Evolutionary conservation across 2,113 vertebrate genomes (phyloP), one percentile per base, ranked within the genome.

Genomic region (Lamprologus sp.): DNA sequence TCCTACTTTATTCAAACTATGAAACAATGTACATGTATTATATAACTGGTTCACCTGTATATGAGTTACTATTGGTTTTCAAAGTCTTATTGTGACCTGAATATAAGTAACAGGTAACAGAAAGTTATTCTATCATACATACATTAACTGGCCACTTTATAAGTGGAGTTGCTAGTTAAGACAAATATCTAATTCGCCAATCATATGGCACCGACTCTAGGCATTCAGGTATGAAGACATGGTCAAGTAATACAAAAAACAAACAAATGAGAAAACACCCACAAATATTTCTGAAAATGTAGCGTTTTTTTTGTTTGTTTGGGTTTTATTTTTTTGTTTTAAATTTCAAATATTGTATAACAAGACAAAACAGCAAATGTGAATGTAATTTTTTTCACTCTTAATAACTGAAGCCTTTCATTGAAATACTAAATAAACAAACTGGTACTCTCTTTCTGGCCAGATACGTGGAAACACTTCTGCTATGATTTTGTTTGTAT

Each of bases 91-190:
- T 49, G 26, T n/a, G 15, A 77, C 47, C 70, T n/a, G 53, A 23
- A 42, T 81, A 45, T 42, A 58, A 56, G 23, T 19, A 81, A 47
- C 37, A 56, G 9, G 19, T 60, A 1, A 60, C 15, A 75, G 68
- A 28, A 75, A 47, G 6, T 11, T 47, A 47, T 19, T 28, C 40
- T 47, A 10, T 19, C 14, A 73, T 45, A 73, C 21, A 45, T 45
- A 45, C 68, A 45, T 28, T 28, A 47, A 75, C 40, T 75, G 42
- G 21, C 0, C 23, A 2, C 23, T 47, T 2, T 47, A 47, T 47
- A 45, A 47, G 23, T 1, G 0, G 0, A 17, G 13, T 47, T 75
- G 68, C 23, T 45, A 26, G 13, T 10, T 26, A 45, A 45, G 5
- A 15, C 21, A 45, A 26, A 73, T 3, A 45, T 45, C 13, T 17